Base-by-base conservation (phyloP, 2,797 vertebrate species). In the Pyrocephalus nanus region DNA sequence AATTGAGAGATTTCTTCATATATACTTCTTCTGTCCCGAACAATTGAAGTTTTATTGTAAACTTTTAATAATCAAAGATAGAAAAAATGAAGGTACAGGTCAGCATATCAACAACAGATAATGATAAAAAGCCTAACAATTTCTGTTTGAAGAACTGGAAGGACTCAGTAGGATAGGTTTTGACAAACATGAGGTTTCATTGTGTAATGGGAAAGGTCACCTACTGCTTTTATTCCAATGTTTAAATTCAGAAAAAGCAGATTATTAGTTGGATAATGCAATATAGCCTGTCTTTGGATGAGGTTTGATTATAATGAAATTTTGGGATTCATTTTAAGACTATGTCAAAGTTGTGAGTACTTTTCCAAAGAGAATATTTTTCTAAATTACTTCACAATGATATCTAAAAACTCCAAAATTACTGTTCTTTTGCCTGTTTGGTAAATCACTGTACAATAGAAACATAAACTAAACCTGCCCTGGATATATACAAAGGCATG, bases 261-360 rank as follows among this genome's bases (percentile, higher is more conserved):
- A 6, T 51, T 72, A 16, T n/a, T 86, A 42, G 15, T 11, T 61
- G 17, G 22, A 86, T 47, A 80, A 54, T 17, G 12, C 20, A 34
- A 8, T 50, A 18, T 14, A 65, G 15, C 17, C 23, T 79, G 26
- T 45, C 23, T 85, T 50, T 78, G 67, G 20, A 8, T 25, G 30
- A 90, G 19, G 13, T 48, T 79, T 64, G 17, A 53, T 74, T 60
- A 14, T 26, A 77, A 61, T 15, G 4, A 77, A 69, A 57, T 83
- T 51, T 23, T 29, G 32, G 19, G 9, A 20, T 85, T 90, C 85
- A 92, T 74, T 91, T 94, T 64, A 61, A 53, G 26, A 54, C 3
- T 30, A 23, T 0, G 0, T 50, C 38, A 69, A 81, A 65, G 18
- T 21, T 50, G 4, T 65, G 34, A 50, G n/a, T 36, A 40, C 34